Evolutionary conservation across 1,140 invertebrate species (phyloP).

Genomic region (Metopolophium dirhodum): DNA sequence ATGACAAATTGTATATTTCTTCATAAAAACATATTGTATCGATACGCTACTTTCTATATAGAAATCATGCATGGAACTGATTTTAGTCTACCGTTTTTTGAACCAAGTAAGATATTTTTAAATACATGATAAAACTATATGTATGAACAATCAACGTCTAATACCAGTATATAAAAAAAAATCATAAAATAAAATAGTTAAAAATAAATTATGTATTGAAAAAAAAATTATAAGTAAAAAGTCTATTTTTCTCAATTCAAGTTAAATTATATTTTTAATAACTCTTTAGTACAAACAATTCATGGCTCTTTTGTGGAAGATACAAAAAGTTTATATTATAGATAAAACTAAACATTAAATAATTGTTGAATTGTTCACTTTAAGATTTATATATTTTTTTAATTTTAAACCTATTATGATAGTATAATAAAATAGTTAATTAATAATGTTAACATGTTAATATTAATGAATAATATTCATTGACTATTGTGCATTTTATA

Average conservation of each 20-base stretch:
- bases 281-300: not conserved
- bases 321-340: not conserved
- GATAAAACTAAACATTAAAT: not conserved
- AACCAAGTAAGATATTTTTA: not conserved
- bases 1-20: constrained; percentile 55
- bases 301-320: too few species aligned
- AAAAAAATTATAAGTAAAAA: not conserved
- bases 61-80: constrained; percentile 21
- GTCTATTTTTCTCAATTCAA: not conserved
- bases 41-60: constrained; percentile 42
- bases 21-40: constrained; percentile 47
- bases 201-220: not conserved
- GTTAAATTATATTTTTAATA: not conserved
- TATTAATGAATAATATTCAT: too few species aligned
- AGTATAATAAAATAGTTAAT: too few species aligned
- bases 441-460: too few species aligned
- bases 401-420: not conserved
- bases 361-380: not conserved
- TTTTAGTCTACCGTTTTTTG: constrained; percentile 29
- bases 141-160: not conserved
- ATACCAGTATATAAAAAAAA: not conserved
- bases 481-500: not conserved
- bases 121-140: not conserved
- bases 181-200: not conserved
- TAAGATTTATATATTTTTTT: not conserved